phyloP scores from a whole-genome alignment of 2,888 invertebrate genomes.

The Platycnemis pennipes region DNA sequence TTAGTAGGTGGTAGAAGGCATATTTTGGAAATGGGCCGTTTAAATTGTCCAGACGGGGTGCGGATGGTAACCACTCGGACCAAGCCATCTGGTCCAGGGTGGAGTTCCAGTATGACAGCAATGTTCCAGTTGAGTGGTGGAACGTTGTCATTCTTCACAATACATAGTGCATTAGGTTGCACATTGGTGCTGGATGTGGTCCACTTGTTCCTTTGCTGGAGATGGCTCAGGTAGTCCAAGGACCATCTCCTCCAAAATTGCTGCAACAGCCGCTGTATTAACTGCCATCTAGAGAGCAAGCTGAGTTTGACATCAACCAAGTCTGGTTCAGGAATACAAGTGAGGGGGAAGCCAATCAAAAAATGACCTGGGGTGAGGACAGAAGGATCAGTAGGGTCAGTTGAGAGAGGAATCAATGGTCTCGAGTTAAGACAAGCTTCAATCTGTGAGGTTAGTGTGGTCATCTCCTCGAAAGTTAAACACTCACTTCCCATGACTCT shows the following conservation, averaged over 20 bases:
- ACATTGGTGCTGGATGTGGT: not conserved
- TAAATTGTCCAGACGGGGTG: too few relatives aligned
- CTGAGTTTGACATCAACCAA: conserved; percentile 62
- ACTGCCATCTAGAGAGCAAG: conserved; percentile 71
- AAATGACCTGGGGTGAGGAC: conserved; percentile 75
- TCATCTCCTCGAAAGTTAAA: conserved; percentile 75
- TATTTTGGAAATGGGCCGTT: too few relatives aligned
- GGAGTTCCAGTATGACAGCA: not conserved
- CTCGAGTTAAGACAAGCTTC: conserved; percentile 76
- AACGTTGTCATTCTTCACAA: conserved; percentile 36
- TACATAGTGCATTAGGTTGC: not conserved
- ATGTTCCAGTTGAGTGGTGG: conserved; percentile 68
- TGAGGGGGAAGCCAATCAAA: conserved; percentile 73
- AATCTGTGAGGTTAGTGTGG: conserved; percentile 75
- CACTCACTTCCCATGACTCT: conserved; percentile 73
- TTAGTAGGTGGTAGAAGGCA: too few relatives aligned
- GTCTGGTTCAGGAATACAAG: conserved; percentile 72
- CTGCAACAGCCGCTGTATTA: conserved; percentile 70
- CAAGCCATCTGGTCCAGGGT: conserved; percentile 53
- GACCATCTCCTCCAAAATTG: conserved; percentile 71
- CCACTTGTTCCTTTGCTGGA: conserved; percentile 72
- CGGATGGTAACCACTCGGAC: conserved; percentile 62
- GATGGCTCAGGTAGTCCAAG: conserved; percentile 68
- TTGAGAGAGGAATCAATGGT: conserved; percentile 74
- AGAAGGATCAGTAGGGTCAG: conserved; percentile 74